Conservation (phyloP, 2,797 vertebrate genomes). For the Tympanoctomys barrerae region DNA sequence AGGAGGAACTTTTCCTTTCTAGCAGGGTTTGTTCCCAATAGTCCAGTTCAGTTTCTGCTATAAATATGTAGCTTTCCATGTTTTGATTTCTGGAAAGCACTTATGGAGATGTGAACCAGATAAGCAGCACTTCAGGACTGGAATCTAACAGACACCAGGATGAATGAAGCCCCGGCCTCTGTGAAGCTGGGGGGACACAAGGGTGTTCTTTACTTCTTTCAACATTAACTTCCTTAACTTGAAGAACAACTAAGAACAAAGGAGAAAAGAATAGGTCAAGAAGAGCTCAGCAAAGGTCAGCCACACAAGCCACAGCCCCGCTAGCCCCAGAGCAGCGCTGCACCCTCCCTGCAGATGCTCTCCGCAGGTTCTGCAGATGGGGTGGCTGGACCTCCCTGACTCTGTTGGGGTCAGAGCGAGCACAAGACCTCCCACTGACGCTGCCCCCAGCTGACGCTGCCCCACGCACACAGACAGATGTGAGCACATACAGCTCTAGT, state of each 20-base stretch:
- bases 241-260: constrained; percentile 44
- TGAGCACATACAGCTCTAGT: fast-evolving
- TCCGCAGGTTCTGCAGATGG: background rate
- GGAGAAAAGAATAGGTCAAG: constrained; percentile 49
- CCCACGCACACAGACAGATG: fast-evolving
- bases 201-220: constrained; percentile 50
- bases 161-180: constrained; percentile 52
- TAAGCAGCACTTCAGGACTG: background rate
- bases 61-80: constrained; percentile 58
- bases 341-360: too few relatives aligned
- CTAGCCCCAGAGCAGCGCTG: background rate
- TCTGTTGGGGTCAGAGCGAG: background rate
- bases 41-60: background rate
- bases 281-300: background rate
- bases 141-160: constrained; percentile 64
- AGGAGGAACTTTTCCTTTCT: constrained; percentile 74
- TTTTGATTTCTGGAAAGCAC: constrained; percentile 72
- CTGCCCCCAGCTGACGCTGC: background rate
- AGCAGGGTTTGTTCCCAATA: constrained; percentile 45
- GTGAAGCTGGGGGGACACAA: background rate
- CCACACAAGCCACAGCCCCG: background rate
- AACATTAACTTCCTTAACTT: constrained; percentile 30
- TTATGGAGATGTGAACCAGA: constrained; percentile 66
- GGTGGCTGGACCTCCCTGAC: fast-evolving
- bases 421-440: fast-evolving